Evolutionary conservation across 1,140 invertebrate species (phyloP).

Genomic region (Brachionus paranguensis): DNA sequence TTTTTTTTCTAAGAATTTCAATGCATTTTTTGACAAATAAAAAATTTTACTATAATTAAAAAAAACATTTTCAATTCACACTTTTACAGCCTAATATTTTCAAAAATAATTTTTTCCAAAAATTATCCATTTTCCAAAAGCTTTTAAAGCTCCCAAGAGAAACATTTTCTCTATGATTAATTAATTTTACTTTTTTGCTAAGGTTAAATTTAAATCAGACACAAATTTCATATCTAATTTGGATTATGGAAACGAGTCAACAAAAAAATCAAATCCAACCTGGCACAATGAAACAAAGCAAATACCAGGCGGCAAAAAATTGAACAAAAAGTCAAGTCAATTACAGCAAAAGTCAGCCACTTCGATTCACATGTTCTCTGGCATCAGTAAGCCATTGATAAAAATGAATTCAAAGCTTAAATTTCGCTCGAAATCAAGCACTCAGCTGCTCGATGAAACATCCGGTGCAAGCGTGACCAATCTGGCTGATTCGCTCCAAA

Average conservation of each 20-base stretch:
- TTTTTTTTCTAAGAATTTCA: too few relatives aligned
- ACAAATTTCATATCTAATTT: constrained; percentile 16
- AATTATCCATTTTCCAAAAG: too few relatives aligned
- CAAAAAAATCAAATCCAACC: neutral
- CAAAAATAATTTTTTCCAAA: too few relatives aligned
- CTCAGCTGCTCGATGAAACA: neutral
- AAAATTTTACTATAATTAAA: too few relatives aligned
- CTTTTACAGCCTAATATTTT: too few relatives aligned
- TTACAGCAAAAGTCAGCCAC: neutral
- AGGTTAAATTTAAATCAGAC: constrained; percentile 24
- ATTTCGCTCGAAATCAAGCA: constrained; percentile 20
- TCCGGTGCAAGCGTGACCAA: neutral
- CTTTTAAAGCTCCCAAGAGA: too few relatives aligned
- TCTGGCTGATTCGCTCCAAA: neutral
- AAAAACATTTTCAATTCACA: too few relatives aligned
- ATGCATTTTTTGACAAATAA: too few relatives aligned
- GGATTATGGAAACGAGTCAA: neutral
- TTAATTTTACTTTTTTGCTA: neutral
- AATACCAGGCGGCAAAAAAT: neutral
- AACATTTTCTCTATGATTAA: too few relatives aligned
- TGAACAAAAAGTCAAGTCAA: neutral
- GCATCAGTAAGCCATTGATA: neutral
- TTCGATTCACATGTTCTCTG: neutral
- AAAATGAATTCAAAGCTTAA: constrained; percentile 7
- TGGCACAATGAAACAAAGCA: neutral